Evolutionary conservation across 2,113 vertebrate genomes (phyloP).

Genomic region (Poicephalus meyeri): DNA sequence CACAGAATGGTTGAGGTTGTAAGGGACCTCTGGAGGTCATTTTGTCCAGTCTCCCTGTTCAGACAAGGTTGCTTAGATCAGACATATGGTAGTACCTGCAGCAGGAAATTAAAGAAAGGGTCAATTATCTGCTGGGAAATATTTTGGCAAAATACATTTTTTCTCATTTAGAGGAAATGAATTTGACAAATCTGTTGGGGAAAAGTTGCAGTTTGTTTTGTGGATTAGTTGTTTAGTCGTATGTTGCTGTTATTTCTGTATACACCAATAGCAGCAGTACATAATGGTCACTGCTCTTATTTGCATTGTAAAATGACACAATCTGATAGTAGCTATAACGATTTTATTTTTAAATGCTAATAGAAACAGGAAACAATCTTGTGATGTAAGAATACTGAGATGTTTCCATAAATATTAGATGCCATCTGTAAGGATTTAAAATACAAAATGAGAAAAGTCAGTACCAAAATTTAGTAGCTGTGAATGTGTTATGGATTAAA

Average conservation of each 20-base stretch:
- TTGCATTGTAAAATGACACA: background rate
- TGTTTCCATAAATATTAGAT: background rate
- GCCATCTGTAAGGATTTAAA: background rate
- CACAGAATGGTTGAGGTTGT: background rate
- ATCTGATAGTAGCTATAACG: background rate
- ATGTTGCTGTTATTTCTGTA: background rate
- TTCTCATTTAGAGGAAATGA: background rate
- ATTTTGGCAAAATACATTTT: background rate
- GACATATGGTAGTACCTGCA: background rate
- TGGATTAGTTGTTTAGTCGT: background rate
- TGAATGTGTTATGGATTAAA: background rate
- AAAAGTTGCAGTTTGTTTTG: background rate
- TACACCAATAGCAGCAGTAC: background rate
- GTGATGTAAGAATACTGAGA: background rate
- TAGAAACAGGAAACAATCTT: background rate
- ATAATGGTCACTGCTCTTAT: background rate
- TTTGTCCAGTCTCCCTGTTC: background rate
- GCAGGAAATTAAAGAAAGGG: background rate
- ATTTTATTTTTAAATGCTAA: background rate
- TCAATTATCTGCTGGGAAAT: background rate
- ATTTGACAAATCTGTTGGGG: background rate
- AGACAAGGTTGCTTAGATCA: background rate
- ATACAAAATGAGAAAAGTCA: background rate
- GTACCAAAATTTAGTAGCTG: background rate
- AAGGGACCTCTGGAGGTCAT: background rate